phyloP scores from a whole-genome alignment of 2,797 vertebrate genomes.

The Astyanax mexicanus region DNA sequence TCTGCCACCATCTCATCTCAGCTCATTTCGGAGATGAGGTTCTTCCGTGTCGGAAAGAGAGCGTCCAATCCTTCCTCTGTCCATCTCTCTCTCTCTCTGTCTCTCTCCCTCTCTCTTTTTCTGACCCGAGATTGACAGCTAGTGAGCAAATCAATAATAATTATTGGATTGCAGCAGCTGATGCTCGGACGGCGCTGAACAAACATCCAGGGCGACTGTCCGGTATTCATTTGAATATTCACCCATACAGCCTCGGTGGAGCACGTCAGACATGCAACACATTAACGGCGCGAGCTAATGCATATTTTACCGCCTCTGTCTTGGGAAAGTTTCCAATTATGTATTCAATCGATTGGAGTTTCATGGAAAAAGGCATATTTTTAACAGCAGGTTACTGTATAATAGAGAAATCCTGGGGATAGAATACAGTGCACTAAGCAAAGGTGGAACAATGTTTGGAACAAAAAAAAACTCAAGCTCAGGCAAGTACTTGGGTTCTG shows the following conservation, averaged over 20 bases:
- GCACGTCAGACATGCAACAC: constrained; percentile 28
- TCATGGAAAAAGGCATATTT: constrained; percentile 5
- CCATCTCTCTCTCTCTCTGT: constrained; percentile 85
- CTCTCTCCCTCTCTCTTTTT: constrained; percentile 77
- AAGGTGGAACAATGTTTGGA: too few species aligned
- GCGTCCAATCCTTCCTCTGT: constrained; percentile 92
- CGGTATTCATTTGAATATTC: constrained; percentile 72
- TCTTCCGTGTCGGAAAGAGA: constrained; percentile 86
- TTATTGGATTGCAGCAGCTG: constrained; percentile 89
- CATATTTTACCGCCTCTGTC: constrained; percentile 26
- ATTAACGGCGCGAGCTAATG: constrained; percentile 12
- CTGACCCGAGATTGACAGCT: constrained; percentile 89
- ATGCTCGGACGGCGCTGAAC: constrained; percentile 81
- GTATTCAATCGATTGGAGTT: constrained; percentile 33
- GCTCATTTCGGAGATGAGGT: constrained; percentile 91
- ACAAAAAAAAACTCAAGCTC: too few species aligned
- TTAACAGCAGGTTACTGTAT: constrained; percentile 2
- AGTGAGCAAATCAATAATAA: constrained; percentile 97
- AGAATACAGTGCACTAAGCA: too few species aligned
- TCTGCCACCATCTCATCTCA: constrained; percentile 88
- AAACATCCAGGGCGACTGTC: constrained; percentile 71
- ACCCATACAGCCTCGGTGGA: constrained; percentile 19
- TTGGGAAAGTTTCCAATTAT: constrained; percentile 36
- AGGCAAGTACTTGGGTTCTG: too few species aligned
- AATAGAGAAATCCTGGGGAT: not conserved